Evolutionary conservation across 2,797 vertebrate genomes (phyloP), one percentile per base, ranked within the genome.

Genomic region (Clamator glandarius): DNA sequence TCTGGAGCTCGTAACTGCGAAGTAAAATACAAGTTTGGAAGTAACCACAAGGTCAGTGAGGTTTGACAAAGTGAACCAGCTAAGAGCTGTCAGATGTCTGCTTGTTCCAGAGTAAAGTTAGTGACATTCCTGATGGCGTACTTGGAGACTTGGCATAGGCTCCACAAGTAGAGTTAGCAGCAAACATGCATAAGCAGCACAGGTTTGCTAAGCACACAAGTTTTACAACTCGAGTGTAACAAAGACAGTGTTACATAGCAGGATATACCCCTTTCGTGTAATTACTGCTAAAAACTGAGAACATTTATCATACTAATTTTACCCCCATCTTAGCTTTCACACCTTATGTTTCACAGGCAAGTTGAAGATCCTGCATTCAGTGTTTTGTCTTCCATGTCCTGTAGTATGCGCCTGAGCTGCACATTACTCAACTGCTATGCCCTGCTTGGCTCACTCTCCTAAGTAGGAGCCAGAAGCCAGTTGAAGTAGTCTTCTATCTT

Each of bases 31-130:
- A 54, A 80, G 54, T 86, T 77, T 86, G 7, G 5, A 55, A 68
- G 75, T 80, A 41, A 74, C 68, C 46, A 35, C 0, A 61, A 92
- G 72, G 83, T 84, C 41, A n/a, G 54, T 74, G 46, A 95, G 74
- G 70, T 90, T 54, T 79, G 92, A 74, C 80, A 91, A 36, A 73
- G 63, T 50, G 59, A 93, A n/a, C 73, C 6, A 2, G 70, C 55
- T 61, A 9, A 72, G 90, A 90, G 72, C 89, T 89, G 67, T 75
- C 75, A 68, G 67, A 51, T 94, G 70, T 87, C 85, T 96, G 74
- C 76, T 90, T 1, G 0, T 79, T 82, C 63, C 92, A 89, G 52
- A 33, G 57, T 89, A 24, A 85, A 92, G 90, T 88, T 94, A 81
- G 88, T 73, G 46, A 80, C 39, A 9, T 74, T 93, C 74, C 91